These are phyloP conservation scores for Tridacna gigas DNA, from an alignment of 2,888 invertebrate genomes.

Conservation along the genomic window DNA sequence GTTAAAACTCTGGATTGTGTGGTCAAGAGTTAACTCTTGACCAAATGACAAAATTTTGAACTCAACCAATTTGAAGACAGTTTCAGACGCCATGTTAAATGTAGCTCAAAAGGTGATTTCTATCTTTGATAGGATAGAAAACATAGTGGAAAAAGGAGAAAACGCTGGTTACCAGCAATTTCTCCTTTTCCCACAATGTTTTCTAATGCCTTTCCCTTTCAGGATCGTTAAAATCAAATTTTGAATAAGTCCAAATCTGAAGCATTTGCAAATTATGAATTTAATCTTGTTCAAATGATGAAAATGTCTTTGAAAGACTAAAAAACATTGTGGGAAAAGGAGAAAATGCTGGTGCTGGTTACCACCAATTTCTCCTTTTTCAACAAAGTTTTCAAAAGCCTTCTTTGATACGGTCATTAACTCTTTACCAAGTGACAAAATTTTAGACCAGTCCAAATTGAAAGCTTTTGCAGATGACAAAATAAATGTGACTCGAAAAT, in stretches of 20 bases:
- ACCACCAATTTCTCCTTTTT: neutral
- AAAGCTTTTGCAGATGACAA: too few relatives aligned
- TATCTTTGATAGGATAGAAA: neutral
- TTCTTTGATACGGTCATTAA: too few relatives aligned
- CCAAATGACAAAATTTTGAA: too few relatives aligned
- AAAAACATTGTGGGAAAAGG: neutral
- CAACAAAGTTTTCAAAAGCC: neutral
- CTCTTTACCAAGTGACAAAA: too few relatives aligned
- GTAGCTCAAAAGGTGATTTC: too few relatives aligned
- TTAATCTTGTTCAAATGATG: neutral
- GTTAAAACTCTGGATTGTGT: too few relatives aligned
- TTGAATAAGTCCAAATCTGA: neutral
- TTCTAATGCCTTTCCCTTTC: neutral
- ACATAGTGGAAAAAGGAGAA: slow-evolving; percentile 11
- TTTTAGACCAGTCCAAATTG: too few relatives aligned
- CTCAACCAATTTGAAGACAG: too few relatives aligned
- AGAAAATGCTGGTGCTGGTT: neutral
- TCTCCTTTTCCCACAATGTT: slow-evolving; percentile 16
- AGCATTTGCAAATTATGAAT: neutral
- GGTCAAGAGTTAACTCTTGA: too few relatives aligned
- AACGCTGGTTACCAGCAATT: neutral
- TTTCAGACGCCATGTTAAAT: too few relatives aligned
- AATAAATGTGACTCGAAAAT: too few relatives aligned
- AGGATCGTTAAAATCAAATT: neutral
- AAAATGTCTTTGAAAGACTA: neutral